Base-by-base conservation (phyloP, 2,888 invertebrate species). In the Zeuzera pyrina region DNA sequence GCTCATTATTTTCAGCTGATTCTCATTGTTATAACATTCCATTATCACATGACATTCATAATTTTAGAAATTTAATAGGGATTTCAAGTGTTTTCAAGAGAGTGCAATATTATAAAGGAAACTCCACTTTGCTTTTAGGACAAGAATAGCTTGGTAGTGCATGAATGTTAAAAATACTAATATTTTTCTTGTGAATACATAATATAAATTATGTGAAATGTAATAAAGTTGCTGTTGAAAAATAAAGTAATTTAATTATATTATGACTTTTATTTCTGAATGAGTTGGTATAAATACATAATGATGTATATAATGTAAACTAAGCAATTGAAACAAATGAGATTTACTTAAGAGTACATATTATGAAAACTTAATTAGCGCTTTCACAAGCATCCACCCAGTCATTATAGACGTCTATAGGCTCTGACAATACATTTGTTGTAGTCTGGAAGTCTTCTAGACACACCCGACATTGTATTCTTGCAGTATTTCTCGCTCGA, bases 301-400 rank as follows among this genome's bases (percentile, higher is more conserved):
- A 3, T 8, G 7, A n/a, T 10, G 11, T 12, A 16, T 15, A n/a
- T n/a, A n/a, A n/a, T n/a, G n/a, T n/a, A n/a, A n/a, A n/a, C n/a
- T n/a, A n/a, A n/a, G n/a, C n/a, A 24, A 16, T 16, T 25, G 15
- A 7, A 8, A 31, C 30, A 27, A 11, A 38, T 25, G 33, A 26
- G 23, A 12, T 28, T 8, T 15, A 19, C 21, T 24, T 41, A 43
- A 36, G 36, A 28, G 22, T 34, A 33, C 30, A 39, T 32, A 43
- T 40, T 36, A 31, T 30, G 28, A 29, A 41, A 42, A 44, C 36
- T 52, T 76, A 79, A 52, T 71, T 99, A 34, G 97, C 98, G 52
- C 86, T 89, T 86, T 99, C 98, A 81, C 98, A 99, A 1, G 98
- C 98, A 85, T 99, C 98, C 38, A 99, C 97, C 98, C 98, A 99